These are phyloP conservation scores for Eulithis prunata DNA, from an alignment of 2,888 invertebrate species.

Conservation along the genomic window DNA sequence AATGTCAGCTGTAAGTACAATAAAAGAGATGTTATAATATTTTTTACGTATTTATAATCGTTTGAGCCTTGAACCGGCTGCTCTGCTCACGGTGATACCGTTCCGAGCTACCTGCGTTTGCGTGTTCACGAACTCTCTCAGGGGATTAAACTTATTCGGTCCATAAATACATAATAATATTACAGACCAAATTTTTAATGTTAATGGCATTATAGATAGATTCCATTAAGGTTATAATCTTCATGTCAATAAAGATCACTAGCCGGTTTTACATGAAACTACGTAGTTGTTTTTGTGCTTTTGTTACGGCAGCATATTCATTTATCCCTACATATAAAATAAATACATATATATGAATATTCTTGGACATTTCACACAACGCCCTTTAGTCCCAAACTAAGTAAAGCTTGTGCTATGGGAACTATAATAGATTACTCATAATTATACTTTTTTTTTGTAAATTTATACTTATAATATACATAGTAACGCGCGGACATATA, in stretches of 20 bases:
- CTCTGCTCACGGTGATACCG: slow-evolving; percentile 43
- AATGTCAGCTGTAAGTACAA: slow-evolving; percentile 28
- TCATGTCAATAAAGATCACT: slow-evolving; percentile 68
- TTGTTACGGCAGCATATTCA: neutral
- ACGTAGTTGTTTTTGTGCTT: slow-evolving; percentile 6
- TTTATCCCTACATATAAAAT: too few relatives aligned
- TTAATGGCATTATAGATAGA: slow-evolving; percentile 69
- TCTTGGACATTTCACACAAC: too few relatives aligned
- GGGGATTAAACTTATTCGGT: slow-evolving; percentile 71
- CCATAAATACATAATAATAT: slow-evolving; percentile 63
- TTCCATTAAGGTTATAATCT: slow-evolving; percentile 67
- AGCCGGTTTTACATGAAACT: slow-evolving; percentile 40
- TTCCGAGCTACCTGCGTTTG: slow-evolving; percentile 60
- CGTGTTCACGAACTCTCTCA: slow-evolving; percentile 66
- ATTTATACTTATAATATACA: too few relatives aligned
- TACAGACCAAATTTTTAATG: slow-evolving; percentile 63
- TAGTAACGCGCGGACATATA: too few relatives aligned
- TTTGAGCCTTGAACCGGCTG: slow-evolving; percentile 28
- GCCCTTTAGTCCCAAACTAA: too few relatives aligned
- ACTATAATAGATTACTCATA: too few relatives aligned
- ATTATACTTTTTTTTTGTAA: too few relatives aligned
- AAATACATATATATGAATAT: too few relatives aligned
- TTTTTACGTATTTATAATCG: slow-evolving; percentile 34
- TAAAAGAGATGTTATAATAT: slow-evolving; percentile 31
- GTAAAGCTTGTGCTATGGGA: too few relatives aligned